phyloP scores from a whole-genome alignment of 1,140 invertebrate species.

The Dreissena rostriformis region DNA sequence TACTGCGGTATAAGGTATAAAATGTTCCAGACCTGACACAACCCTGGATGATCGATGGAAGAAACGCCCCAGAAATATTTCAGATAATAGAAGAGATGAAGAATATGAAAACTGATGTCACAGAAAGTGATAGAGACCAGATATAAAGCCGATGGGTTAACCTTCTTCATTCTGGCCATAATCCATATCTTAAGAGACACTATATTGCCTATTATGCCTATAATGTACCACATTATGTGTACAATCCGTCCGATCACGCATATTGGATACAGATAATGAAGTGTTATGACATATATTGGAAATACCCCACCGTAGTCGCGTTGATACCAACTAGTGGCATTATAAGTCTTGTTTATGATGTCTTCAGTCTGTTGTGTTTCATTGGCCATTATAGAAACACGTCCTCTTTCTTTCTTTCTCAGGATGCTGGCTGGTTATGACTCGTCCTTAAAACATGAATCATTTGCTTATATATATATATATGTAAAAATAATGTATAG shows the following conservation, averaged over 20 bases:
- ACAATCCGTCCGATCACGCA: constrained; percentile 13
- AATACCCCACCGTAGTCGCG: neutral
- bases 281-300: constrained; percentile 20
- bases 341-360: no score
- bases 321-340: no score
- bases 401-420: no score
- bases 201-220: constrained; percentile 76
- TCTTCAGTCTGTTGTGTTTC: no score
- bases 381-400: no score
- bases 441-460: no score
- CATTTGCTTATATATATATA: no score
- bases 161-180: constrained; percentile 68
- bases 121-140: constrained; percentile 58
- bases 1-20: constrained; percentile 67
- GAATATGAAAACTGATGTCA: constrained; percentile 60
- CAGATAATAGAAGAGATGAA: constrained; percentile 60
- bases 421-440: no score
- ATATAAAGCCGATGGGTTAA: constrained; percentile 64
- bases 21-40: constrained; percentile 65
- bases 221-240: constrained; percentile 65
- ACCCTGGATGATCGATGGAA: constrained; percentile 55
- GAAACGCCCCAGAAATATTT: constrained; percentile 64
- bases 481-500: no score
- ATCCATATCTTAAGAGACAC: constrained; percentile 75
- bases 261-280: constrained; percentile 34